Percentiles rank a stretch among this genome's conserved stretches.
Conservation (phyloP, 37 sponge, comb jelly and placozoan species). For the Beroe forskalii region DNA sequence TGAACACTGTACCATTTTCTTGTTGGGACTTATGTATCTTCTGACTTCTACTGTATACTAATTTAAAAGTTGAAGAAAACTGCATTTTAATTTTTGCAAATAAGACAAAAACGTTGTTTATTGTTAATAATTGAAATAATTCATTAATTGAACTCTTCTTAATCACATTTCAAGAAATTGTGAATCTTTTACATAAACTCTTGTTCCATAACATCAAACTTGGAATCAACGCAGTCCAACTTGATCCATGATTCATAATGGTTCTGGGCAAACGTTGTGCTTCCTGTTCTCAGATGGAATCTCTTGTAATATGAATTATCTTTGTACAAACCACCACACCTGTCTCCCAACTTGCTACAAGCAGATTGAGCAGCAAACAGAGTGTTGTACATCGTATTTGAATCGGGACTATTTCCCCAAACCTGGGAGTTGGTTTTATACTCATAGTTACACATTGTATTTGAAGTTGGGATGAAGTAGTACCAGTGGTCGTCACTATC, state of each 20-base stretch:
- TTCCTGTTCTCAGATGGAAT: not conserved
- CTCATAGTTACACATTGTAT: not conserved
- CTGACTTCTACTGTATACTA: too few species aligned
- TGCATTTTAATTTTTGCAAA: too few species aligned
- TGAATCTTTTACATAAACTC: too few species aligned
- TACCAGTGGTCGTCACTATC: slow-evolving; percentile 14
- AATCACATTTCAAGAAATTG: too few species aligned
- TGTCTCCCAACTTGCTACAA: not conserved
- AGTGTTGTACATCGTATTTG: not conserved
- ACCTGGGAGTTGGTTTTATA: not conserved
- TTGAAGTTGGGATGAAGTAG: slow-evolving; percentile 44
- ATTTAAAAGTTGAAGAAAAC: too few species aligned
- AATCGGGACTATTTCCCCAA: not conserved
- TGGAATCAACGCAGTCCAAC: not conserved
- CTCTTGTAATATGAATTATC: not conserved
- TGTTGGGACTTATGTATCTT: too few species aligned
- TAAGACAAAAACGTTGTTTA: too few species aligned
- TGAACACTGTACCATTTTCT: too few species aligned
- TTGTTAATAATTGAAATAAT: too few species aligned
- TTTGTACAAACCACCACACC: not conserved
- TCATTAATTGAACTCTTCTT: too few species aligned
- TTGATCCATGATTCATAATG: not conserved
- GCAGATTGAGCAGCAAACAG: not conserved
- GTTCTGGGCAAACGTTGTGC: not conserved
- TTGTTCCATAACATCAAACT: not conserved